phyloP scores from a whole-genome alignment of 2,888 invertebrate genomes.

The Gymnocheta viridis region DNA sequence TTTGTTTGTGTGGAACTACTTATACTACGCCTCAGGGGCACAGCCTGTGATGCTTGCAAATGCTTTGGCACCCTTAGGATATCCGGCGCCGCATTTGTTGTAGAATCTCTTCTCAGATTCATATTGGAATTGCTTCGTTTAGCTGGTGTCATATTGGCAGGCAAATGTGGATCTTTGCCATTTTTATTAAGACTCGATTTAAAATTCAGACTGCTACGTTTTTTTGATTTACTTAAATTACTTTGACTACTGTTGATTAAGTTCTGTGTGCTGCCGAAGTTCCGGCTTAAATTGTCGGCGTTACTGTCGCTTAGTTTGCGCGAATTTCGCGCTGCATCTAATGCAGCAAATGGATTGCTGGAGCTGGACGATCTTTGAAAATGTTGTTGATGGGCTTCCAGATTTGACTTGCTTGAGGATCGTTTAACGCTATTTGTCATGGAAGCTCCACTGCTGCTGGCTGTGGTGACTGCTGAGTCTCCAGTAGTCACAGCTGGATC shows the following conservation, averaged over 20 bases:
- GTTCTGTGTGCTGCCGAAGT: conserved; percentile 82
- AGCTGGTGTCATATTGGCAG: conserved; percentile 68
- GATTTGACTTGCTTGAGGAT: conserved; percentile 77
- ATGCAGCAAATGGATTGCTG: conserved; percentile 76
- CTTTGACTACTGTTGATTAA: conserved; percentile 79
- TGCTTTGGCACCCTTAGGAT: conserved; percentile 63
- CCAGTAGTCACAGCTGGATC: conserved; percentile 62
- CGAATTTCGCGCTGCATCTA: conserved; percentile 72
- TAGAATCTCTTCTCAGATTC: conserved; percentile 79
- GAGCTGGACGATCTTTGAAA: conserved; percentile 77
- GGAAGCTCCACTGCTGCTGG: conserved; percentile 51
- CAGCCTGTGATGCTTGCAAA: conserved; percentile 61
- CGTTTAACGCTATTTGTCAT: conserved; percentile 74
- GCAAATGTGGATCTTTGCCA: conserved; percentile 75
- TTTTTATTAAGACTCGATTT: conserved; percentile 77
- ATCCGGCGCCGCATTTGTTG: conserved; percentile 66
- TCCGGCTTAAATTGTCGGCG: conserved; percentile 78
- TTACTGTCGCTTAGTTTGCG: conserved; percentile 77
- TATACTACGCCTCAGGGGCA: conserved; percentile 61
- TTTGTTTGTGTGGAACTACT: conserved; percentile 72
- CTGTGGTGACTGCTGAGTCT: conserved; percentile 5
- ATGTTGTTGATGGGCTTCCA: conserved; percentile 71
- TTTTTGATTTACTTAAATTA: conserved; percentile 80
- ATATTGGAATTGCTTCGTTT: conserved; percentile 80
- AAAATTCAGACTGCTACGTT: conserved; percentile 81